phyloP scores from a whole-genome alignment of 2,797 vertebrate species.

The Aythya fuligula region DNA sequence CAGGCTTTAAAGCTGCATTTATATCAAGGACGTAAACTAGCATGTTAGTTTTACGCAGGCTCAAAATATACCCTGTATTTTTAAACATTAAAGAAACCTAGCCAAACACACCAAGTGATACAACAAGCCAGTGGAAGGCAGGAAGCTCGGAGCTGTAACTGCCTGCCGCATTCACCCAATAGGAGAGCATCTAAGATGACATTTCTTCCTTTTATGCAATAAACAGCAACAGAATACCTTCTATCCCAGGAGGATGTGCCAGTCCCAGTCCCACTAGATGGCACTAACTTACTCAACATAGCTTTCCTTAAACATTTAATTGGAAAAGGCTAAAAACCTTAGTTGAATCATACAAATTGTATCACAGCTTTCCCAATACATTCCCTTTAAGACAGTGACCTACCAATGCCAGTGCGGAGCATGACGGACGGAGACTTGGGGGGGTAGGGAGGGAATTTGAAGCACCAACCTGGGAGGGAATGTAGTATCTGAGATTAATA shows the following conservation, averaged over 20 bases:
- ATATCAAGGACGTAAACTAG: neutral
- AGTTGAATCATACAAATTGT: slow-evolving; percentile 48
- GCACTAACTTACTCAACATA: slow-evolving; percentile 59
- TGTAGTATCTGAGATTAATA: slow-evolving; percentile 70
- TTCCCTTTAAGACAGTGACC: slow-evolving; percentile 59
- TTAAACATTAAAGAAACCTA: slow-evolving; percentile 18
- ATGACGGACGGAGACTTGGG: slow-evolving; percentile 66
- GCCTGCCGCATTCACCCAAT: slow-evolving; percentile 38
- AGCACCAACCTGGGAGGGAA: slow-evolving; percentile 70
- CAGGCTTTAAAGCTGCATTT: neutral
- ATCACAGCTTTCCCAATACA: slow-evolving; percentile 56
- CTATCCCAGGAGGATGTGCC: slow-evolving; percentile 47
- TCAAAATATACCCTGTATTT: neutral
- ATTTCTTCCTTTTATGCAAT: slow-evolving; percentile 75
- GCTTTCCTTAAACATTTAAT: slow-evolving; percentile 17
- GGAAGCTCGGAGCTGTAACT: slow-evolving; percentile 37
- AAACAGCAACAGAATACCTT: slow-evolving; percentile 63
- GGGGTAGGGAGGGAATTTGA: slow-evolving; percentile 70
- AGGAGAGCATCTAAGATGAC: slow-evolving; percentile 40
- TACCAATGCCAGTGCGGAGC: slow-evolving; percentile 65
- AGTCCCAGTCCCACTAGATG: slow-evolving; percentile 75
- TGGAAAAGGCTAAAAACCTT: slow-evolving; percentile 21
- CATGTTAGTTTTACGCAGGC: neutral
- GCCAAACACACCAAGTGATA: neutral
- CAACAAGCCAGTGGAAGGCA: slow-evolving; percentile 18